A percentile compares a stretch with the other conserved stretches of the same genome.
Evolutionary conservation across 2,113 vertebrate species (phyloP).

Genomic region (Azemiops feae): DNA sequence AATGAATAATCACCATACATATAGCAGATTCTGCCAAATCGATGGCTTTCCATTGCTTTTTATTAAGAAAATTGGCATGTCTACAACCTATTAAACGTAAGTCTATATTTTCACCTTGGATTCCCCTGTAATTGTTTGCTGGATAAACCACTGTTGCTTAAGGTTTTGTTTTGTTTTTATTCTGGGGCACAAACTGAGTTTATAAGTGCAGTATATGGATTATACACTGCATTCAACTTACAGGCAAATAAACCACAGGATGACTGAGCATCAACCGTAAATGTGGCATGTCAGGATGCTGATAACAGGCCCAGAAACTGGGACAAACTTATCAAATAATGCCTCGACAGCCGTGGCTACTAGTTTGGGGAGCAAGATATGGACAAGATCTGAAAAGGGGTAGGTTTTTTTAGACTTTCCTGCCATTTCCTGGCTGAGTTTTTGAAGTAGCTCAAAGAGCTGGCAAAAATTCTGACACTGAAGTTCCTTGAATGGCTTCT

Average conservation of each 20-base stretch:
- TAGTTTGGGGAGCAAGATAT: neutral
- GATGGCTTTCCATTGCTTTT: neutral
- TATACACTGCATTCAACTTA: neutral
- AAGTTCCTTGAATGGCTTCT: neutral
- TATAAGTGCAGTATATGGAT: neutral
- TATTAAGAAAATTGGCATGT: neutral
- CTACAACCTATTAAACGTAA: neutral
- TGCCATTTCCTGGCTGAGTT: neutral
- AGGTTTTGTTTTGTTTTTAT: neutral
- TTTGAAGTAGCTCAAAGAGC: neutral
- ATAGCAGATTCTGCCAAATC: neutral
- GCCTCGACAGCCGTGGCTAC: neutral
- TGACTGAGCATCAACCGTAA: neutral
- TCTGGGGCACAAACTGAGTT: neutral
- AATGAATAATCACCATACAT: neutral
- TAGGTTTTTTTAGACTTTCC: neutral
- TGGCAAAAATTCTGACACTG: neutral
- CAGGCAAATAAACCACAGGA: neutral
- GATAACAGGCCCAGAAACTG: neutral
- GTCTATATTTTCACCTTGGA: neutral
- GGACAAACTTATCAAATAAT: neutral
- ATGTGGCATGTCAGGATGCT: neutral
- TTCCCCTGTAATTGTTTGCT: neutral
- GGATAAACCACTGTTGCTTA: neutral
- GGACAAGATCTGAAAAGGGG: neutral